Base-by-base conservation (phyloP, 2,888 invertebrate species). In the Siphonodentalium dalli region DNA sequence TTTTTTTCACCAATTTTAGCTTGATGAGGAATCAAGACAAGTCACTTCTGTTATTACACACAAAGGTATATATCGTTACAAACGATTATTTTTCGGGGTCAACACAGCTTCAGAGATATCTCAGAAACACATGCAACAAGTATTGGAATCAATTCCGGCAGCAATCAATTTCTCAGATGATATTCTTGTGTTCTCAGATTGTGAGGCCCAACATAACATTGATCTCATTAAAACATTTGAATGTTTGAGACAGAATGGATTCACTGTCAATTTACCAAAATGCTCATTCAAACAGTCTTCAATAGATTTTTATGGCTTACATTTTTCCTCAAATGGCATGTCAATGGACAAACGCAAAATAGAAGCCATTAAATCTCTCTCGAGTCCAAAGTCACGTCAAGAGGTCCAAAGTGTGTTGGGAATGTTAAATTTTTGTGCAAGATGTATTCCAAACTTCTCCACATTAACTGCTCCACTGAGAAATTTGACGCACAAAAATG, bases 101-200 rank as follows among this genome's bases (percentile, higher is more conserved):
- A 63, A 74, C 2, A 28, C 20, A 26, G 50, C 50, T 2, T 23
- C 50, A 11, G 50, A 50, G 24, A 20, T 50, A 8, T 50, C 34
- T 23, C 50, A 50, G 15, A 34, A 33, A 21, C 24, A 42, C 13
- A 42, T 50, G 24, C 41, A 50, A 20, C 50, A 50, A 15, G 24
- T 42, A 13, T 27, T 51, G 18, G 38, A 37, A 15, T 29, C 38
- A 9, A 44, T 44, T 2, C 31, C 37, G 13, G 39, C 33, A 23
- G 39, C 38, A 15, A 51, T 44, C 21, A 51, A 38, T 38, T 38
- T 51, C 13, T 23, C 27, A n/a, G 44, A 44, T 26, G 51, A 51
- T 27, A 51, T 51, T 13, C 15, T 51, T n/a, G 29, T 44, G 24
- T 51, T 20, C 21, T 43, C 28, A 18, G 24, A 27, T 15, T 33